Evolutionary conservation across 1,140 invertebrate species (phyloP), one percentile per base, ranked within the genome.

Genomic region (Helicorthomorpha holstii): DNA sequence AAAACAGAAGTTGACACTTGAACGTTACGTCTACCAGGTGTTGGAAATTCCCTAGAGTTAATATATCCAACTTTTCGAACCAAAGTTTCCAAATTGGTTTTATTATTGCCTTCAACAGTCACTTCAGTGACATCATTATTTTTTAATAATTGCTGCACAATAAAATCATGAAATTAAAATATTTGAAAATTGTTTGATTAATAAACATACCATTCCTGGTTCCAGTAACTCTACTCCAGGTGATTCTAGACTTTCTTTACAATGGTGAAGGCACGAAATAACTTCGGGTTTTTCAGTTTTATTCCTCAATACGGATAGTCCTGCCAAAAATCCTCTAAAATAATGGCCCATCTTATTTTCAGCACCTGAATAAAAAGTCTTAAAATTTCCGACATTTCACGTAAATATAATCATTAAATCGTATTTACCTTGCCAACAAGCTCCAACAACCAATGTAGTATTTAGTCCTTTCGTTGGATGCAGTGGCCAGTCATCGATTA

Each of bases 401-500:
- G 16, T 14, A 53, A 21, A 19, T 56, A 55, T 10, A 53, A 46
- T 25, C 21, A 10, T n/a, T 23, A 27, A 44, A 55, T 59, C 14
- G 26, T 63, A 66, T 22, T 62, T 67, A 77, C 90, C 89, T 73
- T 97, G 91, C 89, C 92, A 98, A 69, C 95, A 98, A 25, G 91
- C 93, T 10, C 94, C 94, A 21, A 98, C 85, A 1, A 85, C 82
- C 1, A 97, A 68, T 19, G 89, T 92, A 3, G 93, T 98, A 64
- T 93, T 94, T 53, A 92, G 78, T 12, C 82, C 88, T 55, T 90
- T 87, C 0, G 90, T 87, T 23, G 88, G 85, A 67, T 98, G 95
- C 14, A 98, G 72, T n/a, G 95, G 93, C 94, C 94, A 98, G 68
- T 98, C 95, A 68, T 98, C 94, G 62, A 98, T 91, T 26, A 98